Evolutionary conservation across 2,797 vertebrate genomes (phyloP), one percentile per base, ranked within the genome.

Genomic region (Myotis planiceps): DNA sequence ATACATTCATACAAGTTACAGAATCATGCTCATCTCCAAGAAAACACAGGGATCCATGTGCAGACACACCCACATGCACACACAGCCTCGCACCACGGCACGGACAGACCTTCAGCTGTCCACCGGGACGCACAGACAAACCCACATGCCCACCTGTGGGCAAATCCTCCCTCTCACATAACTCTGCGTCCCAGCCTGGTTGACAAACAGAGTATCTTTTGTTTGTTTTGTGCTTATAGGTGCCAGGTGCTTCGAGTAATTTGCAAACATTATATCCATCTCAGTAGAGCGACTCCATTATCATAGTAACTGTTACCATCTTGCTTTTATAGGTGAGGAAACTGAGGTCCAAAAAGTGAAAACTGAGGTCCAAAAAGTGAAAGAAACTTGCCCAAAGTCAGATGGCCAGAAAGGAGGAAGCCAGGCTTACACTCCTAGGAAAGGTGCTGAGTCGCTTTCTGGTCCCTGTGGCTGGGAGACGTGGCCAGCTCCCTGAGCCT

Each of bases 121-220:
- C 72, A 72, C 8, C 0, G 0, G 4, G 14, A n/a, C 27, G 4
- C 19, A 4, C 29, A 2, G 9, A 13, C 25, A 25, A 9, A 25
- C n/a, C 9, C 5, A 6, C n/a, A 15, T 0, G 0, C 25, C n/a
- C 18, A 18, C 19, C 55, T 63, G 1, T 0, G 0, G n/a, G n/a
- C n/a, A n/a, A n/a, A n/a, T n/a, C n/a, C n/a, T n/a, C n/a, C n/a
- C n/a, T n/a, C n/a, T n/a, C n/a, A n/a, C n/a, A n/a, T n/a, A n/a
- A n/a, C n/a, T n/a, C n/a, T n/a, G n/a, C n/a, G n/a, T n/a, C n/a
- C n/a, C n/a, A n/a, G n/a, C n/a, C n/a, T n/a, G n/a, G n/a, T n/a
- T n/a, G n/a, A n/a, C n/a, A n/a, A 32, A 63, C 60, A n/a, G 60
- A n/a, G 8, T n/a, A 6, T 63, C 29, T n/a, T 63, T n/a, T 32